phyloP scores from a whole-genome alignment of 2,113 vertebrate species.

The Tretioscincus oriximinensis region DNA sequence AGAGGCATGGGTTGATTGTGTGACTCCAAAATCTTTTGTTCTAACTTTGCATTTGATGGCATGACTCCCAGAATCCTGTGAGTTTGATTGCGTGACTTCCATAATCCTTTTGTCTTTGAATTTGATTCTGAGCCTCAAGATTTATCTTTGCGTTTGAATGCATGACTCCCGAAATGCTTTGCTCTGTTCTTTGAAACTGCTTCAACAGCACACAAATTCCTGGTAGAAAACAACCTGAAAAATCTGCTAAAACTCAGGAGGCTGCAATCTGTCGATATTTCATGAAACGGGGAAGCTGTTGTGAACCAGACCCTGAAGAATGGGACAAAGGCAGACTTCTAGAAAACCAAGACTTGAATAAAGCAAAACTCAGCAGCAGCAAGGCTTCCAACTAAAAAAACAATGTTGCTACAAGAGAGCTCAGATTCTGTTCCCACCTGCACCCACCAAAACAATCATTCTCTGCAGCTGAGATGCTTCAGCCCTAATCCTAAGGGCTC shows the following conservation, averaged over 20 bases:
- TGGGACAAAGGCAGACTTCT: no score
- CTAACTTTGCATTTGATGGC: no score
- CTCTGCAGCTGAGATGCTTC: no score
- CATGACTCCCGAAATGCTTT: background rate
- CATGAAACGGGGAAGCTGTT: no score
- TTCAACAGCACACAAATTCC: background rate
- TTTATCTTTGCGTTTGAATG: background rate
- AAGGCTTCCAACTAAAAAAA: no score
- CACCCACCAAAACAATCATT: no score
- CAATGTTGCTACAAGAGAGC: no score
- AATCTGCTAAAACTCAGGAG: background rate
- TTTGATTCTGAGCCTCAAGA: background rate
- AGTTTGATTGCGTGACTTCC: background rate
- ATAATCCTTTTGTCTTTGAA: background rate
- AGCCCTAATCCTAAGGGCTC: no score
- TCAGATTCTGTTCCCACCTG: no score
- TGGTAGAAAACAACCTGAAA: background rate
- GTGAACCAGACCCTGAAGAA: no score
- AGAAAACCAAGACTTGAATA: no score
- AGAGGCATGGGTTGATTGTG: background rate
- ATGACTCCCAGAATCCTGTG: background rate
- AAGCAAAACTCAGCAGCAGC: no score
- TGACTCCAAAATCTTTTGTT: background rate
- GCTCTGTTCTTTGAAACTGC: background rate
- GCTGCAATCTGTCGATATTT: background rate